Evolutionary conservation across 2,888 invertebrate species (phyloP), one percentile per base, ranked within the genome.

Genomic region (Tenodera sinensis): DNA sequence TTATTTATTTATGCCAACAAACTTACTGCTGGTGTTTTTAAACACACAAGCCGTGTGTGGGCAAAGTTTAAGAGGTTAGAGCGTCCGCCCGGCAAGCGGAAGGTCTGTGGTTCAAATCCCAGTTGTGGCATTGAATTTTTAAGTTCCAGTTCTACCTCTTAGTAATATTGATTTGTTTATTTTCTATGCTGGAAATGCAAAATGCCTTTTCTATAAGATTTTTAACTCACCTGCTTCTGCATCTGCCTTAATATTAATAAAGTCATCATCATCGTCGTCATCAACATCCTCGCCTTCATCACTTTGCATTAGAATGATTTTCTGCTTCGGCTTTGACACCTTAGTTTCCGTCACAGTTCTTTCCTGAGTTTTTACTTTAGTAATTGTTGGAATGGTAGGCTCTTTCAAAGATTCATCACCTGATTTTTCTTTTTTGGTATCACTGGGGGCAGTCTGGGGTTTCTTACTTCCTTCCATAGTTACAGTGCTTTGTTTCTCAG

Each of bases 201-300:
- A 34, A 34, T 8, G 7, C 4, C 8, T 8, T 34, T 42, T 6
- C 9, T 12, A 9, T 42, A 12, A 71, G 15, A 20, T 83, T 27
- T 34, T 30, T 88, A 28, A 8, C 81, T 90, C 91, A 90, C 93
- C 95, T 28, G 95, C 95, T 54, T 93, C 92, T 30, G 92, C 92
- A 91, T 96, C 96, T 84, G 95, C 95, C 91, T 95, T 95, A 54
- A 96, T 94, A 92, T 95, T 96, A 81, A 95, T 93, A 92, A 95
- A 95, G 92, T 96, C 96, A 91, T 96, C 96, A 92, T 95, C 91
- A 83, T 91, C 91, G 42, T 90, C 95, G 90, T 95, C 95, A 8
- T 95, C 95, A 92, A 96, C 96, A 92, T 95, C 91, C 83, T 91
- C 91, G 54, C 90, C 95, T 8, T 95, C 95, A 93, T 95, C 95